phyloP scores from a whole-genome alignment of 2,797 vertebrate species.

The Serranus cabrilla region DNA sequence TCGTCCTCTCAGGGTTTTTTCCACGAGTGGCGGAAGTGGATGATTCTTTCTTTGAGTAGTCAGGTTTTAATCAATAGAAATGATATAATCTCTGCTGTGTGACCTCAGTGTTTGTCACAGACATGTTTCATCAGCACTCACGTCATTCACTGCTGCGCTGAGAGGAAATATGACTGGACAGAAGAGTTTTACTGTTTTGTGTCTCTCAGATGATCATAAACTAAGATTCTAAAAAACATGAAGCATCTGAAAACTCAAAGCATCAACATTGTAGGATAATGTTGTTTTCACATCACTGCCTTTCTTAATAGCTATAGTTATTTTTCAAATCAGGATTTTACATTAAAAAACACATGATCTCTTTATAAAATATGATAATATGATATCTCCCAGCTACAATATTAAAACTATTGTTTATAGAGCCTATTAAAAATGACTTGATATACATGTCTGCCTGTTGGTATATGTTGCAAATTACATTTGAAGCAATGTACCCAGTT shows the following conservation, averaged over 20 bases:
- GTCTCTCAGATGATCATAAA: background rate
- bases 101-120: slow-evolving; percentile 1
- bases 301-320: background rate
- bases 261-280: background rate
- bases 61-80: background rate
- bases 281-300: background rate
- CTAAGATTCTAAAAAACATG: background rate
- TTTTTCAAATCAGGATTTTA: background rate
- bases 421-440: too few relatives aligned
- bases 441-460: too few relatives aligned
- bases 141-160: background rate
- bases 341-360: background rate
- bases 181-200: background rate
- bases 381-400: too few relatives aligned
- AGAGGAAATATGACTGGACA: background rate
- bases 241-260: background rate
- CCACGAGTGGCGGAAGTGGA: slow-evolving; percentile 16
- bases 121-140: slow-evolving; percentile 7
- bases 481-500: too few relatives aligned
- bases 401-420: too few relatives aligned
- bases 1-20: slow-evolving; percentile 1
- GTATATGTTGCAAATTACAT: too few relatives aligned
- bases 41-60: slow-evolving; percentile 13
- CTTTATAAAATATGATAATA: background rate
- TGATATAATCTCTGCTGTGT: slow-evolving; percentile 1